These are phyloP conservation scores for Holacanthella duospinosa DNA, from an alignment of 2,888 invertebrate species.

Conservation along the genomic window DNA sequence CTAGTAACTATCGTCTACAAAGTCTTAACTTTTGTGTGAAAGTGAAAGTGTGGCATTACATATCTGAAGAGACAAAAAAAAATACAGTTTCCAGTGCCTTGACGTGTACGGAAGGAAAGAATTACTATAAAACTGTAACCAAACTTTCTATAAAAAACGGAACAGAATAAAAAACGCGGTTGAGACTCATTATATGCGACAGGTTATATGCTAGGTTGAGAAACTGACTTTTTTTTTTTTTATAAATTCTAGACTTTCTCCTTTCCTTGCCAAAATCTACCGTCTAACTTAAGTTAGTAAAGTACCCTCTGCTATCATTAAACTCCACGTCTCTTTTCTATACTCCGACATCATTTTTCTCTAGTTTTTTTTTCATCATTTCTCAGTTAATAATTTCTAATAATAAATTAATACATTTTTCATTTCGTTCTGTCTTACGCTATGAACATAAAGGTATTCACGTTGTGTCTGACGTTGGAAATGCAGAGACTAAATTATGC, in stretches of 20 bases:
- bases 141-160: not conserved
- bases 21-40: too few relatives aligned
- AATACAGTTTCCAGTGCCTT: not conserved
- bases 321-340: too few relatives aligned
- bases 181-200: constrained; percentile 8
- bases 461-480: too few relatives aligned
- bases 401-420: not conserved
- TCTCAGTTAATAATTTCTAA: not conserved
- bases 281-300: too few relatives aligned
- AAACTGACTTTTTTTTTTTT: not conserved
- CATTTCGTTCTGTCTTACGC: too few relatives aligned
- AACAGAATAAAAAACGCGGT: not conserved
- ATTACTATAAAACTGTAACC: not conserved
- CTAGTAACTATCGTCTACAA: not conserved
- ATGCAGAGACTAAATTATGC: too few relatives aligned
- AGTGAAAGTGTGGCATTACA: not conserved
- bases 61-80: not conserved
- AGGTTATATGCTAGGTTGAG: not conserved
- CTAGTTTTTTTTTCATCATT: not conserved
- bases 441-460: too few relatives aligned
- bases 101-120: not conserved
- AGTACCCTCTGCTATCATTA: too few relatives aligned
- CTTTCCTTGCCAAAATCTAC: too few relatives aligned
- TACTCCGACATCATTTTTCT: not conserved
- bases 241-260: not conserved